These are phyloP conservation scores for Malurus melanocephalus DNA, from an alignment of 2,113 vertebrate genomes.

Conservation along the genomic window DNA sequence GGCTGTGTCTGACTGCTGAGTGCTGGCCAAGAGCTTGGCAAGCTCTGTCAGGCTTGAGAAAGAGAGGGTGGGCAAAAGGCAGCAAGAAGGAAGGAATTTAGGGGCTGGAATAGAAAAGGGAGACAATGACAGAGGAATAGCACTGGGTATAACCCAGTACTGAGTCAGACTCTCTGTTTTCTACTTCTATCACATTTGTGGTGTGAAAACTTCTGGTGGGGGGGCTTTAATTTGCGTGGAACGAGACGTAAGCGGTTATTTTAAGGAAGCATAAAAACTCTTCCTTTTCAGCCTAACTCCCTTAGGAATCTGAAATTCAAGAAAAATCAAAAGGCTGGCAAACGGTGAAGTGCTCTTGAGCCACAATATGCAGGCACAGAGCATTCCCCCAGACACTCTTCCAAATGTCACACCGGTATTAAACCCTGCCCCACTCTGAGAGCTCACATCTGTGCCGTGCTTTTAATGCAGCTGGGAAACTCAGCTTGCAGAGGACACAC, in stretches of 20 bases:
- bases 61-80: not conserved
- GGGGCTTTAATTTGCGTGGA: not conserved
- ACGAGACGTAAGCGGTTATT: not conserved
- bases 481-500: not conserved
- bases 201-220: not conserved
- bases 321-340: constrained; percentile 3
- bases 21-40: not conserved
- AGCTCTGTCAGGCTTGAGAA: not conserved
- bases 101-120: not conserved
- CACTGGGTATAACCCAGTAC: not conserved
- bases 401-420: constrained; percentile 8
- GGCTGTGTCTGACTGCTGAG: not conserved
- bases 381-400: not conserved
- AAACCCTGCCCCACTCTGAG: not conserved
- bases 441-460: not conserved
- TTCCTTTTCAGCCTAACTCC: not conserved
- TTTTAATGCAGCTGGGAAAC: constrained; percentile 1
- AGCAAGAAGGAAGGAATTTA: not conserved
- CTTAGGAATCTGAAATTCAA: not conserved
- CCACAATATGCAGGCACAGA: not conserved
- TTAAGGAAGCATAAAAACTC: not conserved
- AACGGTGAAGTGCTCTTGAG: not conserved
- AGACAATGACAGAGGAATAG: not conserved
- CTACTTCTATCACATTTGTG: not conserved
- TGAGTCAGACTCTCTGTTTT: not conserved